Conservation (phyloP, 2,888 invertebrate genomes). For the Rhabditophanes sp. region DNA sequence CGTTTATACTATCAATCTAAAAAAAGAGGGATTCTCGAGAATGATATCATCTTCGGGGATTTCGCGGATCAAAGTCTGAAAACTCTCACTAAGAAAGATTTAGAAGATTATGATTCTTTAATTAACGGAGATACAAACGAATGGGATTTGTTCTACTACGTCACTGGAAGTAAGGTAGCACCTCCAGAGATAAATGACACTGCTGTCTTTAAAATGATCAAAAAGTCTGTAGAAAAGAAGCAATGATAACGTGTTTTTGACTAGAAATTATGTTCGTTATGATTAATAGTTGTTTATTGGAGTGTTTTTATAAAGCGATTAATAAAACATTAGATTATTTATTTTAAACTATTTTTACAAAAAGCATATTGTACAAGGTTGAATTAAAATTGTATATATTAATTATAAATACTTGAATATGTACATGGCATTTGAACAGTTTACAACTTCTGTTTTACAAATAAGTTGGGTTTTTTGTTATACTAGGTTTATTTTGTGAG, state of each 20-base stretch:
- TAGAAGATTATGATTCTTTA: conserved; percentile 32
- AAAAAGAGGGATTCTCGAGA: conserved; percentile 44
- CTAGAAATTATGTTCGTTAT: conserved; percentile 2
- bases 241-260: conserved; percentile 1
- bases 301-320: too few species aligned
- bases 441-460: too few species aligned
- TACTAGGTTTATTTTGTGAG: too few species aligned
- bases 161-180: conserved; percentile 20
- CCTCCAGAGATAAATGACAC: conserved; percentile 17
- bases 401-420: too few species aligned
- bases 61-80: conserved; percentile 32
- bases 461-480: too few species aligned
- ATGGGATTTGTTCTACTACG: conserved; percentile 42
- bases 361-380: too few species aligned
- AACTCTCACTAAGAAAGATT: conserved; percentile 16
- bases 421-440: too few species aligned
- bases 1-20: conserved; percentile 32
- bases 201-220: conserved; percentile 21
- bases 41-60: conserved; percentile 41
- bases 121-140: conserved; percentile 43
- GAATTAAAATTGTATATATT: too few species aligned
- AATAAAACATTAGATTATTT: too few species aligned
- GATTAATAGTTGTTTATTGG: too few species aligned
- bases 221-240: conserved; percentile 25
- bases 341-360: too few species aligned